Conservation (phyloP, 2,888 invertebrate genomes). For the Leuctra nigra region DNA sequence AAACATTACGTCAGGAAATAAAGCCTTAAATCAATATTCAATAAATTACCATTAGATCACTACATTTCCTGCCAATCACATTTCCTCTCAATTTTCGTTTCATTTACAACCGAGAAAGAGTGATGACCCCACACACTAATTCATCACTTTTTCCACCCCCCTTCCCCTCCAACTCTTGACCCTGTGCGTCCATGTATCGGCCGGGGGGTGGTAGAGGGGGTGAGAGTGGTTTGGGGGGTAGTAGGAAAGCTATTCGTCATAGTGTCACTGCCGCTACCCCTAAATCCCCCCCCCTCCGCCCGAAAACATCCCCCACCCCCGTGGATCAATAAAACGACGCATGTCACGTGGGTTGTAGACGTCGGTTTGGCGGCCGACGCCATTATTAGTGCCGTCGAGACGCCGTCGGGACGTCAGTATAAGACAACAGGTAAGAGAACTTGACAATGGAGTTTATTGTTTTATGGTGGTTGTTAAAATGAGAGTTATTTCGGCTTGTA, state of each 20-base stretch:
- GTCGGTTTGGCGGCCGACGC: not conserved
- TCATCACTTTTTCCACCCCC: no score
- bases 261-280: conserved; percentile 5
- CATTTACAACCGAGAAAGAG: no score
- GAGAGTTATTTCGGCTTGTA: no score
- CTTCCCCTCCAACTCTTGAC: not conserved
- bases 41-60: no score
- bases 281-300: not conserved
- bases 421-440: not conserved
- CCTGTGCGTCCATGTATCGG: not conserved
- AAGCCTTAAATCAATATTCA: no score
- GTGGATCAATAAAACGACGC: not conserved
- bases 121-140: no score
- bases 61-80: no score
- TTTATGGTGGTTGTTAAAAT: no score
- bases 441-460: not conserved
- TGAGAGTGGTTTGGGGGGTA: not conserved
- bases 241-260: conserved; percentile 9
- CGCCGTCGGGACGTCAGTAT: not conserved
- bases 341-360: not conserved
- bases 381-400: not conserved
- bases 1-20: no score
- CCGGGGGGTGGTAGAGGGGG: not conserved
- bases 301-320: not conserved
- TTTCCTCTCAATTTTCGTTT: no score